A percentile compares a stretch with the other conserved stretches of the same genome.
phyloP scores from a whole-genome alignment of 2,888 invertebrate species.

The Furcula furcula region DNA sequence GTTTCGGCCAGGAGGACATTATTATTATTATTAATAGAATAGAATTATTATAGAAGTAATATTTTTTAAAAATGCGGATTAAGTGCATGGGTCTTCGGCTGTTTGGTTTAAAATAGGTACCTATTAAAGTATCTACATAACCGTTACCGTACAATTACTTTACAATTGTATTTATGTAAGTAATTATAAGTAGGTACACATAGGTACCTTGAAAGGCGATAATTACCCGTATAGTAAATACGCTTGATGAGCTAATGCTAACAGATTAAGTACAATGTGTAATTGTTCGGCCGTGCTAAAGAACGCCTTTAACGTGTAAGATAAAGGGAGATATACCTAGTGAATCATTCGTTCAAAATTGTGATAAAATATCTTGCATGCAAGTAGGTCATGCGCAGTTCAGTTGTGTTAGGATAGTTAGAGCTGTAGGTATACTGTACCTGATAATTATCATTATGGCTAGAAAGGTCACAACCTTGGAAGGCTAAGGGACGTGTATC shows the following conservation, averaged over 20 bases:
- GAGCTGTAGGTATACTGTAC: constrained; percentile 18
- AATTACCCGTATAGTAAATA: constrained; percentile 1
- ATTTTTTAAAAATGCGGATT: too few relatives aligned
- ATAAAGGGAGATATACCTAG: constrained; percentile 41
- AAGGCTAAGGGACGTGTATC: neutral
- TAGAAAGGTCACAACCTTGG: constrained; percentile 31
- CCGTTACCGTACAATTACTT: too few relatives aligned
- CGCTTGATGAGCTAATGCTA: constrained; percentile 4
- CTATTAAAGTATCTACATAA: too few relatives aligned
- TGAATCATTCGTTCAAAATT: constrained; percentile 50
- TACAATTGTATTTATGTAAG: neutral
- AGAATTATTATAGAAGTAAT: too few relatives aligned
- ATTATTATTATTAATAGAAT: too few relatives aligned
- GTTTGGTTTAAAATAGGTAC: too few relatives aligned
- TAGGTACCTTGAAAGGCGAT: neutral
- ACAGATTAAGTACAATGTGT: constrained; percentile 8
- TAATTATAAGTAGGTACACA: neutral
- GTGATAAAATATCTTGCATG: constrained; percentile 45
- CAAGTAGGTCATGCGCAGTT: constrained; percentile 49
- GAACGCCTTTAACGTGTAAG: constrained; percentile 35
- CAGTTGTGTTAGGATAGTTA: constrained; percentile 29
- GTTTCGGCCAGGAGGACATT: too few relatives aligned
- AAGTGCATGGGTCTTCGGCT: too few relatives aligned
- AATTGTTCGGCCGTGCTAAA: constrained; percentile 20
- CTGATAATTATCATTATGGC: constrained; percentile 28